phyloP scores from a whole-genome alignment of 2,797 vertebrate species.

The Coendou prehensilis region DNA sequence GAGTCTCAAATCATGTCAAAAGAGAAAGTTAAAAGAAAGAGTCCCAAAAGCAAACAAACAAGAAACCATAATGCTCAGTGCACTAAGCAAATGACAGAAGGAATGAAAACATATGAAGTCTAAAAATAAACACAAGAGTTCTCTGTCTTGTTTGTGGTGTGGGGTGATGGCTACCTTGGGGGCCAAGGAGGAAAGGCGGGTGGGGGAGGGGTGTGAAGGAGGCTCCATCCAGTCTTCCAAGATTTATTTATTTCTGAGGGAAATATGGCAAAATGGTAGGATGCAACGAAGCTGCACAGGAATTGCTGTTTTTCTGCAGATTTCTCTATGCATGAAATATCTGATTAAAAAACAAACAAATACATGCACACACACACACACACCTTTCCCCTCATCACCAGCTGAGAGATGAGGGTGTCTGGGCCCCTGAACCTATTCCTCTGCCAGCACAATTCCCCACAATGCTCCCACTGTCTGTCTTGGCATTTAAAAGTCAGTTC shows the following conservation, averaged over 20 bases:
- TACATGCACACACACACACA: too few relatives aligned
- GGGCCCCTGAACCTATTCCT: background rate
- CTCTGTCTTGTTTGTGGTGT: background rate
- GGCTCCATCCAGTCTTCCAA: background rate
- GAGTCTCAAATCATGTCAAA: background rate
- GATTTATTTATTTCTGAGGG: background rate
- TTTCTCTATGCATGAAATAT: background rate
- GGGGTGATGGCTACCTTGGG: rapidly evolving
- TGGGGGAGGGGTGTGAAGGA: background rate
- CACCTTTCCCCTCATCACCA: background rate
- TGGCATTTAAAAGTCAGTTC: background rate
- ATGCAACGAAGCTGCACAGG: background rate
- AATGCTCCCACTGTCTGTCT: background rate
- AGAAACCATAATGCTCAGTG: background rate
- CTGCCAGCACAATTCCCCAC: rapidly evolving
- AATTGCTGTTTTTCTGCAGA: background rate
- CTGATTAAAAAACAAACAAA: background rate
- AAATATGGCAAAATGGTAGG: background rate
- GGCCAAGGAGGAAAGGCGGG: too few relatives aligned
- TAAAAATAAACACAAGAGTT: background rate
- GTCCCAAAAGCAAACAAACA: background rate
- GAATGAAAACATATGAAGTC: background rate
- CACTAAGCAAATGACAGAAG: background rate
- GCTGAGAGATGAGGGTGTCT: background rate
- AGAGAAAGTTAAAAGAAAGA: slow-evolving; percentile 1